Conservation (phyloP, 2,113 vertebrate species). For the Eudyptes chrysolophus region DNA sequence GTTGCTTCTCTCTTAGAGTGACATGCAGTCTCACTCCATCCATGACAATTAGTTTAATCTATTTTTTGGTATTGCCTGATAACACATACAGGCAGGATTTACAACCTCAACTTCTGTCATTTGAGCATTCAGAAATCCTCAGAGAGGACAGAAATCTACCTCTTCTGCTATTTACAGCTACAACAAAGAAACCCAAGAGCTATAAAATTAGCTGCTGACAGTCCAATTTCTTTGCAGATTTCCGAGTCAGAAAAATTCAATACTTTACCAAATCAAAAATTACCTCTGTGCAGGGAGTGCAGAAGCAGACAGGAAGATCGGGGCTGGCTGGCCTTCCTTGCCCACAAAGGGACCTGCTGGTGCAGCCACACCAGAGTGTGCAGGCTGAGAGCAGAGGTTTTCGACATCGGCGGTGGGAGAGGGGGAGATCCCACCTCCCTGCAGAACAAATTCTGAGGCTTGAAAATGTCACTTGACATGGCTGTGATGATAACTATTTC, state of each 20-base stretch:
- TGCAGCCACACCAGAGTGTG: neutral
- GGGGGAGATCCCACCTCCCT: neutral
- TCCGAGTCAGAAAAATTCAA: neutral
- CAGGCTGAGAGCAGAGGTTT: neutral
- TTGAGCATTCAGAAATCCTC: neutral
- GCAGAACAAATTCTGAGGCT: neutral
- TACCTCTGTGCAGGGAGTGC: neutral
- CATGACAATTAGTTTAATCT: neutral
- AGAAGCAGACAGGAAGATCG: neutral
- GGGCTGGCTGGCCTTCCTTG: neutral
- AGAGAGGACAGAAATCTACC: neutral
- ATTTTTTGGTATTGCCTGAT: neutral
- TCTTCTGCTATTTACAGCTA: neutral
- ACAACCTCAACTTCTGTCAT: neutral
- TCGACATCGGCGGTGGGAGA: rapidly evolving
- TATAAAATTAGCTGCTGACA: neutral
- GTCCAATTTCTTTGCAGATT: neutral
- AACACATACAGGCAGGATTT: neutral
- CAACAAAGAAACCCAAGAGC: neutral
- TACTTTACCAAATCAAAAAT: neutral
- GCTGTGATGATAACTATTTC: neutral
- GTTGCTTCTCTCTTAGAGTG: too few relatives aligned
- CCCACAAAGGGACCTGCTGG: neutral
- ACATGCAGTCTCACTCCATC: too few relatives aligned
- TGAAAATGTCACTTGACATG: neutral